Evolutionary conservation across 1,140 invertebrate species (phyloP).

Genomic region (Drosophila ironensis): DNA sequence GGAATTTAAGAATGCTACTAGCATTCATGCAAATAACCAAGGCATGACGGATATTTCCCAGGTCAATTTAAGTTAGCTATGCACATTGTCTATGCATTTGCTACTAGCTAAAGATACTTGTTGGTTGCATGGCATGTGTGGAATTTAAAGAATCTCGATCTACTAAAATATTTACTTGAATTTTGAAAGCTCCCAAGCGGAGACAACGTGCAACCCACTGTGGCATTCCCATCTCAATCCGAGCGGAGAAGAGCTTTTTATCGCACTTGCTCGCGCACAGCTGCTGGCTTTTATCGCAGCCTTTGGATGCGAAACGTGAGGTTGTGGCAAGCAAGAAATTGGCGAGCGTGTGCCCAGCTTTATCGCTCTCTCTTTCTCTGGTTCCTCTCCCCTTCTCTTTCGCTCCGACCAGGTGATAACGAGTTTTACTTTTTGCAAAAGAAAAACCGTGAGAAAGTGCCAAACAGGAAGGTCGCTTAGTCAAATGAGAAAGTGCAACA

Average conservation of each 20-base stretch:
- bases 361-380: slow-evolving; percentile 9
- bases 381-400: slow-evolving; percentile 4
- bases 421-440: slow-evolving; percentile 52
- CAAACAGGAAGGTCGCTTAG: slow-evolving; percentile 64
- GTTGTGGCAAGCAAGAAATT: slow-evolving; percentile 21
- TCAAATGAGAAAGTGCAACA: slow-evolving; percentile 72
- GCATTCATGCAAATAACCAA: too few species aligned
- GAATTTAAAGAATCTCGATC: too few species aligned
- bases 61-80: too few species aligned
- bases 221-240: background rate
- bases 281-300: slow-evolving; percentile 46
- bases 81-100: too few species aligned
- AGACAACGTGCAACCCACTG: too few species aligned
- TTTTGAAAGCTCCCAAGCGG: too few species aligned
- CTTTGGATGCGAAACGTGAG: slow-evolving; percentile 36
- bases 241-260: slow-evolving; percentile 38
- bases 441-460: slow-evolving; percentile 70
- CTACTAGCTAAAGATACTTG: too few species aligned
- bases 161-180: too few species aligned
- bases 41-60: too few species aligned
- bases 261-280: slow-evolving; percentile 8
- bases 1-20: too few species aligned
- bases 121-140: too few species aligned
- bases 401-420: slow-evolving; percentile 57
- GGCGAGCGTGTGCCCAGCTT: slow-evolving; percentile 6